Evolutionary conservation across 2,888 invertebrate genomes (phyloP).

Genomic region (Stenodema calcarata): DNA sequence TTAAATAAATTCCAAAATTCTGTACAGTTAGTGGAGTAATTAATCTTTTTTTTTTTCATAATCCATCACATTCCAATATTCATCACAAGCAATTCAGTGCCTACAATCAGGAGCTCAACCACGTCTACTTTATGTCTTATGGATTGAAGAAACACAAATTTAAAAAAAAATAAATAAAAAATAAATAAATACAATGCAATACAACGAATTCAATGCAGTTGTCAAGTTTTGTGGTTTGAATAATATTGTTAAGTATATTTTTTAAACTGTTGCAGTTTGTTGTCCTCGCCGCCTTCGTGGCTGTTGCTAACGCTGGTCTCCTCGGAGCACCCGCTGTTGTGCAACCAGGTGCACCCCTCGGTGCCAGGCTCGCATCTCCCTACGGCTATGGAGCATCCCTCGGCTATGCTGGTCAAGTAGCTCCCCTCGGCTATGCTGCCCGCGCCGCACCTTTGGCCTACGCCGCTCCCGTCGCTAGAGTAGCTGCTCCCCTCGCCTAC

Average conservation of each 20-base stretch:
- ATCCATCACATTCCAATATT: no score
- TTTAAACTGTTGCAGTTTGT: conserved; percentile 48
- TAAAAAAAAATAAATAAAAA: no score
- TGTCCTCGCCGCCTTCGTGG: conserved; percentile 51
- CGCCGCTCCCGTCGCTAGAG: conserved; percentile 20
- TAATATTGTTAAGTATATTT: neutral
- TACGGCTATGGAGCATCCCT: conserved; percentile 36
- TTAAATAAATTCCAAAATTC: no score
- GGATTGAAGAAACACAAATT: no score
- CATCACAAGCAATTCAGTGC: no score
- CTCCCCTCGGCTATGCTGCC: conserved; percentile 39
- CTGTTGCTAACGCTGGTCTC: conserved; percentile 46
- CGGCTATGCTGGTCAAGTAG: conserved; percentile 21
- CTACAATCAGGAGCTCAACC: no score
- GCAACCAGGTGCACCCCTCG: conserved; percentile 42
- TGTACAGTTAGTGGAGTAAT: no score
- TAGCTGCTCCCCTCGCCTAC: conserved; percentile 36
- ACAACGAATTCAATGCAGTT: neutral
- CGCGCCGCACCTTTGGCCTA: conserved; percentile 26
- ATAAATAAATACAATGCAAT: no score
- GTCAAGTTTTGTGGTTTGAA: no score
- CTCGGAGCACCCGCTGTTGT: conserved; percentile 52
- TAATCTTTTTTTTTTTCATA: no score
- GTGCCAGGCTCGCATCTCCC: conserved; percentile 9
- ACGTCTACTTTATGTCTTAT: no score